Evolutionary conservation across 2,113 vertebrate genomes (phyloP).

Genomic region (Ictalurus punctatus): DNA sequence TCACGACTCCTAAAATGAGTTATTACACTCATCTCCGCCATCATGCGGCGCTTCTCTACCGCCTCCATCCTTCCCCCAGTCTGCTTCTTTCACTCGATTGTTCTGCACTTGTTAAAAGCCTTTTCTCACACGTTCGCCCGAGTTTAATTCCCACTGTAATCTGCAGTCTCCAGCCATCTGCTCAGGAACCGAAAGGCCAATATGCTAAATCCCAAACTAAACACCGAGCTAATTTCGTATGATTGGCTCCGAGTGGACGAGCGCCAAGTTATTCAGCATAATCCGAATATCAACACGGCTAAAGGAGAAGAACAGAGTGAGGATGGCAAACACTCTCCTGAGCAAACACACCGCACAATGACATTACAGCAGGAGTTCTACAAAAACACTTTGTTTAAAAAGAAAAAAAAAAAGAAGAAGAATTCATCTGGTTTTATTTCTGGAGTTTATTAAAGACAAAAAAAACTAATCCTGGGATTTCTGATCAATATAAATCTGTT

Average conservation of each 20-base stretch:
- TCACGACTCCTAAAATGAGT: not conserved
- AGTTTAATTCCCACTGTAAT: constrained; percentile 41
- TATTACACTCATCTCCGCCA: not conserved
- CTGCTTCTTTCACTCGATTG: constrained; percentile 11
- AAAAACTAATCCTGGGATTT: not conserved
- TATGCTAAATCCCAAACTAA: constrained; percentile 52
- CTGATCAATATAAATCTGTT: not conserved
- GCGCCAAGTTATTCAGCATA: constrained; percentile 61
- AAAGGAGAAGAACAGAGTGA: constrained; percentile 34
- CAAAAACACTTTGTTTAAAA: constrained; percentile 10
- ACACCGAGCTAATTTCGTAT: constrained; percentile 57
- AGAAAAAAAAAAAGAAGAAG: not conserved
- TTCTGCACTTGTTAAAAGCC: constrained; percentile 12
- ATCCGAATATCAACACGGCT: constrained; percentile 62
- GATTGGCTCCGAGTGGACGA: constrained; percentile 56
- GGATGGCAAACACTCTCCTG: constrained; percentile 57
- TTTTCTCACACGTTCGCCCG: constrained; percentile 19
- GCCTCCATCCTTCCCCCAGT: no score
- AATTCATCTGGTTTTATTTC: not conserved
- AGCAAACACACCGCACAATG: constrained; percentile 56
- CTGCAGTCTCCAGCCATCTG: constrained; percentile 39
- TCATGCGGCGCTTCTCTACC: not conserved
- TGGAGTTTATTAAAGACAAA: not conserved
- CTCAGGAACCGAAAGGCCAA: constrained; percentile 39
- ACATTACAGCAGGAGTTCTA: constrained; percentile 42